A percentile compares a stretch with the other conserved stretches of the same genome.
Evolutionary conservation across 2,113 vertebrate species (phyloP).

Genomic region (Erinaceus europaeus): DNA sequence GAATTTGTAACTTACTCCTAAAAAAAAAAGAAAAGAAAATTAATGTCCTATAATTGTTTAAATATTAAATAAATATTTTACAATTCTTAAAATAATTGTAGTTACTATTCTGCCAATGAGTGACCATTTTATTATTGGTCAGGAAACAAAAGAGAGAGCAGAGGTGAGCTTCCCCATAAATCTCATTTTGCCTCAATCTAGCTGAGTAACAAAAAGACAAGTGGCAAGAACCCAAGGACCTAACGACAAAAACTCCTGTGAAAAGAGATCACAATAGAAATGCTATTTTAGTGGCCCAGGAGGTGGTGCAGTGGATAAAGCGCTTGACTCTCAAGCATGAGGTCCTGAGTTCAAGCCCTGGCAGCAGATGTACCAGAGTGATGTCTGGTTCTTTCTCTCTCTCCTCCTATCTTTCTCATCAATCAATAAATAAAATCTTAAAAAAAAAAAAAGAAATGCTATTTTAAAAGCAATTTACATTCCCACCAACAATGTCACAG

Average conservation of each 20-base stretch:
- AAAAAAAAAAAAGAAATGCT: too few species aligned
- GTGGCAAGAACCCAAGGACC: not conserved
- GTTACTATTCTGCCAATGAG: not conserved
- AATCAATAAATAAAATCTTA: not conserved
- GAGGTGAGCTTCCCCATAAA: not conserved
- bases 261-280: not conserved
- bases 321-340: too few species aligned
- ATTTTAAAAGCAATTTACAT: too few species aligned
- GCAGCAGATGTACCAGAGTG: too few species aligned
- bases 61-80: too few species aligned
- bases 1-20: conserved; percentile 89
- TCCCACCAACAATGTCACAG: too few species aligned
- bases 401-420: too few species aligned
- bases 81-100: not conserved
- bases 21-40: conserved; percentile 43
- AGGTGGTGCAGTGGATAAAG: too few species aligned
- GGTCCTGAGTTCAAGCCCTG: too few species aligned
- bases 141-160: not conserved
- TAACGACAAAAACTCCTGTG: not conserved
- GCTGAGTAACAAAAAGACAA: not conserved
- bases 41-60: not conserved
- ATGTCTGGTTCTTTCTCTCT: too few species aligned
- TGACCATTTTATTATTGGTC: not conserved
- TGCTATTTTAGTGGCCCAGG: too few species aligned
- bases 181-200: not conserved